Evolutionary conservation across 2,113 vertebrate species (phyloP).

Genomic region (Lepus timidus): DNA sequence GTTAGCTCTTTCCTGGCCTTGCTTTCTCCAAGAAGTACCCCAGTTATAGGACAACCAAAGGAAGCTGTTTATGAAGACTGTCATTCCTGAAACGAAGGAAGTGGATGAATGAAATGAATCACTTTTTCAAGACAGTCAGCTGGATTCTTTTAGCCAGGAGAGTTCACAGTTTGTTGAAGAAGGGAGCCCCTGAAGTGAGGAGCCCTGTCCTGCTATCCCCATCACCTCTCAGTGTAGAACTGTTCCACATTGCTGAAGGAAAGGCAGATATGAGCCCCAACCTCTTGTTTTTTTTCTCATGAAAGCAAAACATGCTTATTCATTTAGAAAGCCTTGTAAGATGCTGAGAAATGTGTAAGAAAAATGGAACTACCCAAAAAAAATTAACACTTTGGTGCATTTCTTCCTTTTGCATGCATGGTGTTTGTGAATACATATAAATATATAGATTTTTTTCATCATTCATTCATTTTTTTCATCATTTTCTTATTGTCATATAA

Average conservation of each 20-base stretch:
- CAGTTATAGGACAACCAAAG: not conserved
- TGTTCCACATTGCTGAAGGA: not conserved
- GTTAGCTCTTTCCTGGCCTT: not conserved
- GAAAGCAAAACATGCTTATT: conserved; percentile 9
- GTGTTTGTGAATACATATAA: not conserved
- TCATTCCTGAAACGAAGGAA: not conserved
- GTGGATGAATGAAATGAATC: not conserved
- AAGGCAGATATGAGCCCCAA: not conserved
- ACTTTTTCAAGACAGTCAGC: not conserved
- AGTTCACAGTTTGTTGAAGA: not conserved
- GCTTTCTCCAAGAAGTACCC: not conserved
- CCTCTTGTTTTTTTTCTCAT: conserved; percentile 11
- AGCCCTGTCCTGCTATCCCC: not conserved
- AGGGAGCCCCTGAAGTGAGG: not conserved
- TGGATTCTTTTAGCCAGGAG: not conserved
- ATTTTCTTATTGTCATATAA: conserved; percentile 21
- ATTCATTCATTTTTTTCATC: conserved; percentile 17
- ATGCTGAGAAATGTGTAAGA: conserved; percentile 13
- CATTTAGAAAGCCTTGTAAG: conserved; percentile 26
- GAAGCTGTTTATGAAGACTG: not conserved
- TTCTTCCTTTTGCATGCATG: not conserved
- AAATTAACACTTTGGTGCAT: not conserved
- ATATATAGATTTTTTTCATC: not conserved
- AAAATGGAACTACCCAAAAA: conserved; percentile 4
- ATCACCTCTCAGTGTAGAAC: not conserved